Conservation (phyloP, 2,888 invertebrate genomes). For the Cheilosia variabilis region DNA sequence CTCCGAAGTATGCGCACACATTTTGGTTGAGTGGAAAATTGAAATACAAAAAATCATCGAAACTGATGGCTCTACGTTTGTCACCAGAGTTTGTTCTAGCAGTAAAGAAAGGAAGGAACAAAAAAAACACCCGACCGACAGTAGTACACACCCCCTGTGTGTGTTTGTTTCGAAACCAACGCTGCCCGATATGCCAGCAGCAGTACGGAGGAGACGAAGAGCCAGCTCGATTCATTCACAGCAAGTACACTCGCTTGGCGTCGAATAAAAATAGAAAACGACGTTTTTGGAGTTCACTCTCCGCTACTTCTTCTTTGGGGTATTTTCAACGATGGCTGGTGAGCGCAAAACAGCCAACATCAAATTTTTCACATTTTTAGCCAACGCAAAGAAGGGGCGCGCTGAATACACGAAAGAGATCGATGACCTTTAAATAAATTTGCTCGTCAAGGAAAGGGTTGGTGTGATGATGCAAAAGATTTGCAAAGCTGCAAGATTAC, state of each 20-base stretch:
- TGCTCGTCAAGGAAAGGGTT: constrained; percentile 19
- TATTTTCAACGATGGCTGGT: constrained; percentile 21
- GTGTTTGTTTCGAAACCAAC: constrained; percentile 43
- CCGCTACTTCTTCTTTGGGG: constrained; percentile 9
- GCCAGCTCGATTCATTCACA: constrained; percentile 54
- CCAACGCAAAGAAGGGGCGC: constrained; percentile 53
- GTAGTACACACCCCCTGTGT: constrained; percentile 55
- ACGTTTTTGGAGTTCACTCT: constrained; percentile 33
- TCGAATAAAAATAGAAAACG: constrained; percentile 54
- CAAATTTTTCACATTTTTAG: constrained; percentile 45
- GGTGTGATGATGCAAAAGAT: constrained; percentile 27
- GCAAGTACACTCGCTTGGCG: constrained; percentile 20
- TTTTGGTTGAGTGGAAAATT: constrained; percentile 41
- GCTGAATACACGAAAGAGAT: constrained; percentile 25
- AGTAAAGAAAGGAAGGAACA: constrained; percentile 10
- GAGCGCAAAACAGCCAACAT: constrained; percentile 9
- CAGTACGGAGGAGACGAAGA: constrained; percentile 1
- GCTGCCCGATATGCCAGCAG: constrained; percentile 13
- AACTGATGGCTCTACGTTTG: constrained; percentile 30
- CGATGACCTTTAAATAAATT: constrained; percentile 71
- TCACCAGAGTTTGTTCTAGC: constrained; percentile 34
- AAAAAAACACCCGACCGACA: constrained; percentile 43
- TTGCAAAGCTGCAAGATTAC: constrained; percentile 36
- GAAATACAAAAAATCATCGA: constrained; percentile 31
- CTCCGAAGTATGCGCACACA: neutral